phyloP scores from a whole-genome alignment of 2,113 vertebrate genomes.

The Scomber colias region DNA sequence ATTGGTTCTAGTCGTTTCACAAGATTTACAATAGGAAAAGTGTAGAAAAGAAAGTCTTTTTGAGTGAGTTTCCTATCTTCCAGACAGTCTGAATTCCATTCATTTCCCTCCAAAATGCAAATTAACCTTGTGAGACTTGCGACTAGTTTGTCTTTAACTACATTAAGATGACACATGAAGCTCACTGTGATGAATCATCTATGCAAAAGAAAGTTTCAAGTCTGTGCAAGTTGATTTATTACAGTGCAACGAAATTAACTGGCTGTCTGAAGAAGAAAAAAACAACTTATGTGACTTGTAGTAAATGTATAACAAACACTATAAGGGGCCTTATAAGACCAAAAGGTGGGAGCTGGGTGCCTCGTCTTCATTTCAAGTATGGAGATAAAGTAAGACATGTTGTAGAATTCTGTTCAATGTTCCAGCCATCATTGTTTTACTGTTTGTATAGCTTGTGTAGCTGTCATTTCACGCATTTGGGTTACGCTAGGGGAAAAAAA shows the following conservation, averaged over 20 bases:
- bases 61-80: background rate
- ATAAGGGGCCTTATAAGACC: background rate
- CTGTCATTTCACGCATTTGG: slow-evolving; percentile 10
- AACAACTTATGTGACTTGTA: background rate
- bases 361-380: background rate
- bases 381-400: background rate
- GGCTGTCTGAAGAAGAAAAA: background rate
- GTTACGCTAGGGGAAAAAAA: background rate
- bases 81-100: background rate
- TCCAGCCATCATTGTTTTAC: background rate
- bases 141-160: background rate
- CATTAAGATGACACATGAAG: background rate
- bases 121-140: slow-evolving; percentile 9
- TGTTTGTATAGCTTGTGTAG: too few relatives aligned
- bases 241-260: background rate
- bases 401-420: background rate
- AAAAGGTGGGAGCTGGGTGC: background rate
- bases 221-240: slow-evolving; percentile 26
- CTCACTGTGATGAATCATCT: slow-evolving; percentile 8
- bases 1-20: too few relatives aligned
- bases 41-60: background rate
- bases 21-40: background rate
- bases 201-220: slow-evolving; percentile 24
- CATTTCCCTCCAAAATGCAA: background rate
- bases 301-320: background rate